phyloP scores from a whole-genome alignment of 2,797 vertebrate species.

The Syndactyla subalaris region DNA sequence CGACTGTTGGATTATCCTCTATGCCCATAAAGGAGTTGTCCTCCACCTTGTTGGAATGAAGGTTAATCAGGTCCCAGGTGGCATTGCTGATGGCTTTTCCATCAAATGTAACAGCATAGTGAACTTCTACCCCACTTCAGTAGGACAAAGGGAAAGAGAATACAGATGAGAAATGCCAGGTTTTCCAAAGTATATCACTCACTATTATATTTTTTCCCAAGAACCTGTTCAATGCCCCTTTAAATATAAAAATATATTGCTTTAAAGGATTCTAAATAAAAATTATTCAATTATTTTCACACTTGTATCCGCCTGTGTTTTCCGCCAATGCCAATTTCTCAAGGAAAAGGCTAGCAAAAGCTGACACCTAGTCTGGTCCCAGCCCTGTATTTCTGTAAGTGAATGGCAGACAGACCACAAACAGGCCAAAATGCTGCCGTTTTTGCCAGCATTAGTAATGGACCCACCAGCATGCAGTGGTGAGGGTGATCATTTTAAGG shows the following conservation, averaged over 20 bases:
- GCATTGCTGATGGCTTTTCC: constrained; percentile 85
- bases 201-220: neutral
- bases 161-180: neutral
- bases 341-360: neutral
- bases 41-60: constrained; percentile 92
- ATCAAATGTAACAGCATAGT: constrained; percentile 86
- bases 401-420: neutral
- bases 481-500: neutral
- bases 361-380: neutral
- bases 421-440: neutral
- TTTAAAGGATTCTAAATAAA: neutral
- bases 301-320: neutral
- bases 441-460: neutral
- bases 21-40: constrained; percentile 81
- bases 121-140: constrained; percentile 81
- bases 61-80: constrained; percentile 88
- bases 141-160: constrained; percentile 54
- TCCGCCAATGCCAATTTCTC: neutral
- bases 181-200: neutral
- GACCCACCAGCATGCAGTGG: neutral
- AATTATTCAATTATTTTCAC: neutral
- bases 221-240: neutral
- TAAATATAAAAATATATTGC: neutral
- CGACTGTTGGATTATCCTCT: constrained; percentile 81
- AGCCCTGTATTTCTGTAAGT: neutral